Evolutionary conservation across 2,797 vertebrate species (phyloP).

Genomic region (Rousettus madagascariensis): DNA sequence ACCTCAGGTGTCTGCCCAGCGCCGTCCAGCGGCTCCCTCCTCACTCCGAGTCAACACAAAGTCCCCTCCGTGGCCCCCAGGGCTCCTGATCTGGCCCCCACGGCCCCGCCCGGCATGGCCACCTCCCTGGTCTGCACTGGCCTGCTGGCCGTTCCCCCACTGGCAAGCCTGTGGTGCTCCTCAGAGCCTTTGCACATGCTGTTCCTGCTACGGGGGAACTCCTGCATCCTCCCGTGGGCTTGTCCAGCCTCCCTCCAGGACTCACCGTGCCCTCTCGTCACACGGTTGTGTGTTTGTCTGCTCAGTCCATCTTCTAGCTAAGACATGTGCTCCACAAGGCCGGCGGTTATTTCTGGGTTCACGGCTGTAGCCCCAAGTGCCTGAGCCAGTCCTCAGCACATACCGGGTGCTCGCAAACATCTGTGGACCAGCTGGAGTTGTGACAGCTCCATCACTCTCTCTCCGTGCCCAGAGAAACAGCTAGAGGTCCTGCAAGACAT

Average conservation of each 20-base stretch:
- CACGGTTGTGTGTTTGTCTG: not conserved
- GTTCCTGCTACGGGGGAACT: fast-evolving
- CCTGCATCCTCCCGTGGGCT: fast-evolving
- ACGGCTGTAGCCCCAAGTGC: not conserved
- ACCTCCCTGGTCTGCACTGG: fast-evolving
- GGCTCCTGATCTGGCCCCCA: fast-evolving
- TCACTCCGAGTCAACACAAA: not conserved
- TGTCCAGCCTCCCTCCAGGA: not conserved
- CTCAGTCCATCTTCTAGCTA: not conserved
- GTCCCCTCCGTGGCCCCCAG: too few species aligned
- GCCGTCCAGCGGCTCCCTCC: fast-evolving
- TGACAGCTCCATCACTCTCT: not conserved
- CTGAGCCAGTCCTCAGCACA: not conserved
- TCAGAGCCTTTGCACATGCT: not conserved
- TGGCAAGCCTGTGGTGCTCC: not conserved
- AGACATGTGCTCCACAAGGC: fast-evolving
- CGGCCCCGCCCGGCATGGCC: too few species aligned
- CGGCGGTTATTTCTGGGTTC: not conserved
- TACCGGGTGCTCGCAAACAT: fast-evolving
- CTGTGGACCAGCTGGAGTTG: fast-evolving
- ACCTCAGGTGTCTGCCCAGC: not conserved
- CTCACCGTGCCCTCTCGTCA: not conserved
- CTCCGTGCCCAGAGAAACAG: conserved; percentile 88
- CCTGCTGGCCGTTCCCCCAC: not conserved
- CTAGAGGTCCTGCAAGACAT: conserved; percentile 93